Conservation (phyloP, 37 sponge, comb jelly and placozoan species). For the Chondrilla cf. caribensis region DNA sequence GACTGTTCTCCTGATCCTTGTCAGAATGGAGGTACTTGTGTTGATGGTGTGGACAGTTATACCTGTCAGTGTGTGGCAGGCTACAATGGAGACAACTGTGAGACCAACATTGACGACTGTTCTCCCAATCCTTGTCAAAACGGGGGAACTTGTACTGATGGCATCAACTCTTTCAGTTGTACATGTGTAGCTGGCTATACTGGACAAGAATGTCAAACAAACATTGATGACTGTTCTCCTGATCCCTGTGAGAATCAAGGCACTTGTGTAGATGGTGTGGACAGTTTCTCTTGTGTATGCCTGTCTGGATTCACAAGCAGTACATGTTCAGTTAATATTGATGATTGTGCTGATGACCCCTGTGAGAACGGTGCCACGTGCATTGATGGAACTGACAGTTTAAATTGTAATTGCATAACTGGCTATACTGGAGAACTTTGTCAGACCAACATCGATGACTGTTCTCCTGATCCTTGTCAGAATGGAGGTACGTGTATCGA, state of each 20-base stretch:
- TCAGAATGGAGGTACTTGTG: conserved; percentile 30
- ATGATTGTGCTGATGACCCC: conserved; percentile 35
- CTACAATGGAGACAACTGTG: conserved; percentile 17
- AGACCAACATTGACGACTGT: conserved; percentile 28
- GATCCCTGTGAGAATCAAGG: conserved; percentile 30
- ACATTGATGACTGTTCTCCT: conserved; percentile 50
- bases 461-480: neutral
- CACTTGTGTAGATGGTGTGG: conserved; percentile 15
- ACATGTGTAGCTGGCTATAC: conserved; percentile 46
- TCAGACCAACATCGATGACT: neutral
- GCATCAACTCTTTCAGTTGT: conserved; percentile 20
- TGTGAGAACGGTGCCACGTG: conserved; percentile 24
- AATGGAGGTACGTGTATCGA: neutral
- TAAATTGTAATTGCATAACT: conserved; percentile 2
- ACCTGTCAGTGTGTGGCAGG: conserved; percentile 17
- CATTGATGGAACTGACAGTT: neutral
- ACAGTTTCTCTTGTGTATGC: conserved; percentile 8
- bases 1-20: conserved; percentile 37
- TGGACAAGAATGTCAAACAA: conserved; percentile 46
- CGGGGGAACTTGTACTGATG: conserved; percentile 29
- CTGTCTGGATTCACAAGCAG: neutral
- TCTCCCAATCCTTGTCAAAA: neutral
- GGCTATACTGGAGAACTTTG: neutral
- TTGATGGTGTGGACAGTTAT: neutral
- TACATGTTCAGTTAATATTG: conserved; percentile 44